These are phyloP conservation scores for Drosophila mimetica DNA, from an alignment of 2,888 invertebrate genomes.

Conservation along the genomic window DNA sequence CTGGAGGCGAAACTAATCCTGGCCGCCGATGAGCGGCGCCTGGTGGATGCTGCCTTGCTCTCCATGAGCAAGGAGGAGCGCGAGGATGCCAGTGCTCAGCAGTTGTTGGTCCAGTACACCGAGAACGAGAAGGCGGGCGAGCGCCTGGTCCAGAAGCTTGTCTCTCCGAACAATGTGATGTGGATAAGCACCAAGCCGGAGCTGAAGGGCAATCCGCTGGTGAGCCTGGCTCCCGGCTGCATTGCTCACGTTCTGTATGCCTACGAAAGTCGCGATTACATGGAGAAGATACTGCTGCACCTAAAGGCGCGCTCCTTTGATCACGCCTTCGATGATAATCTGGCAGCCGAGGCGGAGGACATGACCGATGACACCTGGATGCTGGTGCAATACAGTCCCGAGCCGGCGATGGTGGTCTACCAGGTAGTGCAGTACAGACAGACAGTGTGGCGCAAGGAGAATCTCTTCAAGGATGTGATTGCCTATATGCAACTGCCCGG, in stretches of 20 bases:
- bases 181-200: slow-evolving; percentile 52
- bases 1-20: slow-evolving; percentile 67
- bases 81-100: slow-evolving; percentile 27
- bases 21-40: slow-evolving; percentile 69
- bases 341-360: background rate
- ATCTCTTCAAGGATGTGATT: slow-evolving; percentile 71
- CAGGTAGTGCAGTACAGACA: slow-evolving; percentile 58
- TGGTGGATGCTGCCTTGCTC: slow-evolving; percentile 60
- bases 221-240: slow-evolving; percentile 39
- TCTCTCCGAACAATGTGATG: slow-evolving; percentile 47
- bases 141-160: slow-evolving; percentile 60
- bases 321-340: slow-evolving; percentile 54
- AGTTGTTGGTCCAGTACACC: slow-evolving; percentile 64
- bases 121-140: slow-evolving; percentile 38
- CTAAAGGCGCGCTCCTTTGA: slow-evolving; percentile 70
- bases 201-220: slow-evolving; percentile 37
- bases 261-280: slow-evolving; percentile 55
- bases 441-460: slow-evolving; percentile 69
- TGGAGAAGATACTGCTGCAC: slow-evolving; percentile 62
- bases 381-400: slow-evolving; percentile 74
- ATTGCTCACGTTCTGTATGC: slow-evolving; percentile 62
- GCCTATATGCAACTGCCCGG: slow-evolving; percentile 65
- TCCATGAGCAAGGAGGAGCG: slow-evolving; percentile 48
- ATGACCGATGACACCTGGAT: slow-evolving; percentile 66
- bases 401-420: slow-evolving; percentile 62